Conservation (phyloP, 2,888 invertebrate genomes). For the Microlaimidae sp. region DNA sequence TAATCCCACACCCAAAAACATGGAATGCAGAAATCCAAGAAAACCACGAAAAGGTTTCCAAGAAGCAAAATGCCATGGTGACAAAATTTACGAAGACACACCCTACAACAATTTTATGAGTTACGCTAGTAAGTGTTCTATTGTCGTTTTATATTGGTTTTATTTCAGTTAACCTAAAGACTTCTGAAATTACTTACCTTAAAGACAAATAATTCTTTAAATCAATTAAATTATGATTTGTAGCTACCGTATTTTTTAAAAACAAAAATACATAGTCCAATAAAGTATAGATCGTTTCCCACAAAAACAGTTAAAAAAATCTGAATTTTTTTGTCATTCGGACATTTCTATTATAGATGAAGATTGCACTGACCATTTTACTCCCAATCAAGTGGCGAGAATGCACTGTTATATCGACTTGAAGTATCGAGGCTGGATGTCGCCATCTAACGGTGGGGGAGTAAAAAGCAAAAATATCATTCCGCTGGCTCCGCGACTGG, state of each 20-base stretch:
- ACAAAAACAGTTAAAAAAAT: no score
- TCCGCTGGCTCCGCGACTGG: background rate
- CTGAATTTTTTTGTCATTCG: no score
- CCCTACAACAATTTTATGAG: slow-evolving; percentile 35
- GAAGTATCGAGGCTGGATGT: slow-evolving; percentile 5
- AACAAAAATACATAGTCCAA: no score
- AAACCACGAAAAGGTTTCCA: background rate
- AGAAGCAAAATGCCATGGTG: slow-evolving; percentile 20
- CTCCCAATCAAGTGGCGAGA: slow-evolving; percentile 33
- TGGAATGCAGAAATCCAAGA: slow-evolving; percentile 27
- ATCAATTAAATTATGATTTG: no score
- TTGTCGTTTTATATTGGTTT: background rate
- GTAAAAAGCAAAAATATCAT: background rate
- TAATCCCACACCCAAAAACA: slow-evolving; percentile 29
- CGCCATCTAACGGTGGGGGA: background rate
- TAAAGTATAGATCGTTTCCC: no score
- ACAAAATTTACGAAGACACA: slow-evolving; percentile 23
- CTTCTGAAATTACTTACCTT: no score
- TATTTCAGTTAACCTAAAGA: no score
- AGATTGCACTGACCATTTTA: slow-evolving; percentile 31
- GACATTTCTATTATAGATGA: no score
- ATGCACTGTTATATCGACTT: slow-evolving; percentile 38
- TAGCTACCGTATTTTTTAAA: no score
- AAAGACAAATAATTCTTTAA: no score
- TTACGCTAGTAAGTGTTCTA: slow-evolving; percentile 27